Conservation (phyloP, 2,797 vertebrate genomes). For the Odontamblyopus lacepedii region DNA sequence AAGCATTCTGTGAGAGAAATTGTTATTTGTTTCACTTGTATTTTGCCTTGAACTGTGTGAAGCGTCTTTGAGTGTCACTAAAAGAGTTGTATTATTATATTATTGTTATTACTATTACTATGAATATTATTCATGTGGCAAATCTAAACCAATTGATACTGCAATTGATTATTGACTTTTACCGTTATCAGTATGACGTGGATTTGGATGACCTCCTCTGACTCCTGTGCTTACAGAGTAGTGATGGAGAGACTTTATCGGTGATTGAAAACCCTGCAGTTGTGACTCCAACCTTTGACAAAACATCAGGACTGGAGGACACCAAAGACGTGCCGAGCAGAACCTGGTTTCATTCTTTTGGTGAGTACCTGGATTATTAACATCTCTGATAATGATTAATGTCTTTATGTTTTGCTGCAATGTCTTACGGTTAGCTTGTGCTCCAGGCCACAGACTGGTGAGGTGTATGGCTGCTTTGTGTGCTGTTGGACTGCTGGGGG, state of each 20-base stretch:
- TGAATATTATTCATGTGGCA: not conserved
- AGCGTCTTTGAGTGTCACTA: too few relatives aligned
- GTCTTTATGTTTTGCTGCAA: constrained; percentile 39
- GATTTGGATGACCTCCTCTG: constrained; percentile 35
- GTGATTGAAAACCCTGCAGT: constrained; percentile 75
- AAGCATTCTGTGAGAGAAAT: not conserved
- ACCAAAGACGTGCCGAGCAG: constrained; percentile 50
- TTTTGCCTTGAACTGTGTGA: too few relatives aligned
- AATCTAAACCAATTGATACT: not conserved
- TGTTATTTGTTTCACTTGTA: not conserved
- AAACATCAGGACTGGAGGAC: constrained; percentile 44
- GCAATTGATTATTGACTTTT: not conserved
- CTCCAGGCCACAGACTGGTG: constrained; percentile 70
- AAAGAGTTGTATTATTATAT: too few relatives aligned
- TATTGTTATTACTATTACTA: too few relatives aligned
- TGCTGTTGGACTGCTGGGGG: constrained; percentile 78
- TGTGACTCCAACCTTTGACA: constrained; percentile 57
- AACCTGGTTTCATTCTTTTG: constrained; percentile 63
- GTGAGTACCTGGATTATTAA: constrained; percentile 48
- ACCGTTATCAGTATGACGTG: constrained; percentile 1
- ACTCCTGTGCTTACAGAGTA: constrained; percentile 62
- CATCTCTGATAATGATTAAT: not conserved
- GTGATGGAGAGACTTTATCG: constrained; percentile 68
- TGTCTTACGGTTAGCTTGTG: constrained; percentile 55
- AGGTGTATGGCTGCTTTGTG: constrained; percentile 75